These are phyloP conservation scores for Anoplophora glabripennis DNA, from an alignment of 1,140 invertebrate genomes.

Conservation along the genomic window DNA sequence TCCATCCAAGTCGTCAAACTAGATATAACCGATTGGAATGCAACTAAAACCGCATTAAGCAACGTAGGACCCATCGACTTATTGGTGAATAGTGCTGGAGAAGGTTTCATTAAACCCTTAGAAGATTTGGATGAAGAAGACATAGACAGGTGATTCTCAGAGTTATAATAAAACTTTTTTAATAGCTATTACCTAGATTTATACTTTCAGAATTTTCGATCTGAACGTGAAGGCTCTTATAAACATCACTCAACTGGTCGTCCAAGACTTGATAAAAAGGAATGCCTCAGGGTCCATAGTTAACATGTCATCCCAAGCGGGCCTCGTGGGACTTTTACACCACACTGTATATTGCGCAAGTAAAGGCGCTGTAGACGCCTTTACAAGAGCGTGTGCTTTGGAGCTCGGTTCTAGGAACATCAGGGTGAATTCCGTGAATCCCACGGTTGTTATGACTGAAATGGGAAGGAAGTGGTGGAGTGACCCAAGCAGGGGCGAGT, in stretches of 20 bases:
- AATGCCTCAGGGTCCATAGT: constrained; percentile 76
- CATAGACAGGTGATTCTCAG: constrained; percentile 65
- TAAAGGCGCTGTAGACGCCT: constrained; percentile 65
- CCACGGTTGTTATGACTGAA: constrained; percentile 84
- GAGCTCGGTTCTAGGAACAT: constrained; percentile 85
- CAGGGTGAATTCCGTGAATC: constrained; percentile 85
- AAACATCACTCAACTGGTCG: constrained; percentile 78
- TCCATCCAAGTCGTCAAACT: constrained; percentile 61
- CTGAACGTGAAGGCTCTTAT: constrained; percentile 83
- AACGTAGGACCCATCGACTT: constrained; percentile 62
- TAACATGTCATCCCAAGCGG: constrained; percentile 84
- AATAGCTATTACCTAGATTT: neutral
- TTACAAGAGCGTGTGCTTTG: constrained; percentile 74
- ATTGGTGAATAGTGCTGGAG: constrained; percentile 79
- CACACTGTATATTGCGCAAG: constrained; percentile 60
- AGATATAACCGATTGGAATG: constrained; percentile 75
- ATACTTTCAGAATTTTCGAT: constrained; percentile 63
- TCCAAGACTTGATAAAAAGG: constrained; percentile 68
- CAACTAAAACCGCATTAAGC: constrained; percentile 59
- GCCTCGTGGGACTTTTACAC: constrained; percentile 64
- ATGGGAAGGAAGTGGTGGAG: constrained; percentile 82
- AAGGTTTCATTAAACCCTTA: constrained; percentile 56
- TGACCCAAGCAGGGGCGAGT: constrained; percentile 68
- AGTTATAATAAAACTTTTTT: neutral
- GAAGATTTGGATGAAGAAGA: constrained; percentile 61